phyloP scores from a whole-genome alignment of 2,797 vertebrate species.

The Jordanella pulchra region DNA sequence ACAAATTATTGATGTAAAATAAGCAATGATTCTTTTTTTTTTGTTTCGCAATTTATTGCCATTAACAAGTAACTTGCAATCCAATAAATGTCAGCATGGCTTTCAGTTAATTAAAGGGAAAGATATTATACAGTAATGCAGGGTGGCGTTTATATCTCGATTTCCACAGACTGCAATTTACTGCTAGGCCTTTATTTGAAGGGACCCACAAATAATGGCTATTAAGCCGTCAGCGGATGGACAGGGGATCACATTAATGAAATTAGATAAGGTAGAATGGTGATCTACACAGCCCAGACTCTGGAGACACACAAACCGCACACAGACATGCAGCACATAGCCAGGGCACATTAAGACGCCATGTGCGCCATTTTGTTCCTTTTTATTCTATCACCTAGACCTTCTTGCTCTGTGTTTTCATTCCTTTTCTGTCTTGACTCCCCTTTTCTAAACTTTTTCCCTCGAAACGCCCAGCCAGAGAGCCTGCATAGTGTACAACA shows the following conservation, averaged over 20 bases:
- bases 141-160: slow-evolving; percentile 97
- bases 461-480: slow-evolving; percentile 77
- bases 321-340: slow-evolving; percentile 36
- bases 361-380: slow-evolving; percentile 38
- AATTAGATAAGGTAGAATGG: slow-evolving; percentile 90
- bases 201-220: slow-evolving; percentile 97
- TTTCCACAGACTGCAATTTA: slow-evolving; percentile 96
- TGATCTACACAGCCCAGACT: slow-evolving; percentile 83
- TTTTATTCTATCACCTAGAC: slow-evolving; percentile 41
- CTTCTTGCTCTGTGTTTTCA: slow-evolving; percentile 45
- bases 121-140: slow-evolving; percentile 97
- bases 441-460: slow-evolving; percentile 69
- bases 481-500: slow-evolving; percentile 84
- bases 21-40: slow-evolving; percentile 89
- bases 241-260: slow-evolving; percentile 97
- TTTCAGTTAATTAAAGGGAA: slow-evolving; percentile 99
- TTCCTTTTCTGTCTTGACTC: slow-evolving; percentile 35
- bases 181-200: slow-evolving; percentile 92
- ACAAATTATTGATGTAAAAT: slow-evolving; percentile 87
- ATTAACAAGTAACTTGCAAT: slow-evolving; percentile 97
- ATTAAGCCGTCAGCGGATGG: slow-evolving; percentile 95
- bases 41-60: slow-evolving; percentile 86
- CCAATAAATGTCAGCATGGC: slow-evolving; percentile 97
- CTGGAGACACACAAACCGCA: slow-evolving; percentile 50
- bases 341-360: slow-evolving; percentile 43